These are phyloP conservation scores for Stenodera caucasica DNA, from an alignment of 2,888 invertebrate genomes.

Conservation along the genomic window DNA sequence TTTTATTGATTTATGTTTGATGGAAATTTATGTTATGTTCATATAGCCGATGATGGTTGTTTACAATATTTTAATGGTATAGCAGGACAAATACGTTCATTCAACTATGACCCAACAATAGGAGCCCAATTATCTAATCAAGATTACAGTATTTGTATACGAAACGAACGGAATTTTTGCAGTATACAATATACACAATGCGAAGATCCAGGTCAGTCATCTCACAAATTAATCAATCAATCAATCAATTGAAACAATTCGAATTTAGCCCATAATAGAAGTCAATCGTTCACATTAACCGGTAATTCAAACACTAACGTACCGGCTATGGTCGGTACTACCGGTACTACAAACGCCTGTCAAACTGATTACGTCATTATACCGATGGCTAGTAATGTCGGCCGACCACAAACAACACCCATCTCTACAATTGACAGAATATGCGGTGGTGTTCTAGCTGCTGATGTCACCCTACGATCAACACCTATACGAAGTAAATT, in stretches of 20 bases:
- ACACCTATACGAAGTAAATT: slow-evolving; percentile 73
- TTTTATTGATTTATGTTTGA: not conserved
- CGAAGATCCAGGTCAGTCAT: slow-evolving; percentile 54
- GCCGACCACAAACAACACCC: slow-evolving; percentile 60
- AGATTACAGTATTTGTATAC: slow-evolving; percentile 83
- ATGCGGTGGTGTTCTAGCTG: slow-evolving; percentile 79
- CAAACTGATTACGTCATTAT: slow-evolving; percentile 79
- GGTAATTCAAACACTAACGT: slow-evolving; percentile 74
- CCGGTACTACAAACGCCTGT: slow-evolving; percentile 69
- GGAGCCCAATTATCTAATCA: slow-evolving; percentile 85
- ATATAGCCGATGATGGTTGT: slow-evolving; percentile 73
- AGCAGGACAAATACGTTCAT: slow-evolving; percentile 78
- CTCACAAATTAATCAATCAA: too few relatives aligned
- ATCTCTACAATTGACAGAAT: slow-evolving; percentile 76
- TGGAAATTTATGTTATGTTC: slow-evolving; percentile 14
- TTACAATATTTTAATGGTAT: slow-evolving; percentile 80
- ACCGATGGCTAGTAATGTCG: slow-evolving; percentile 74
- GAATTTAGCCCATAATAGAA: slow-evolving; percentile 74
- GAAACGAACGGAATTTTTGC: slow-evolving; percentile 85
- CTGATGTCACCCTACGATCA: slow-evolving; percentile 69
- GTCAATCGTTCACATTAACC: slow-evolving; percentile 73
- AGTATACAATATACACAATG: slow-evolving; percentile 82
- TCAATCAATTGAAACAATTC: not conserved
- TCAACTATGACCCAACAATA: slow-evolving; percentile 76
- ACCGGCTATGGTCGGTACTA: slow-evolving; percentile 70